phyloP scores from a whole-genome alignment of 2,797 vertebrate species.

The Clarias laeviceps region DNA sequence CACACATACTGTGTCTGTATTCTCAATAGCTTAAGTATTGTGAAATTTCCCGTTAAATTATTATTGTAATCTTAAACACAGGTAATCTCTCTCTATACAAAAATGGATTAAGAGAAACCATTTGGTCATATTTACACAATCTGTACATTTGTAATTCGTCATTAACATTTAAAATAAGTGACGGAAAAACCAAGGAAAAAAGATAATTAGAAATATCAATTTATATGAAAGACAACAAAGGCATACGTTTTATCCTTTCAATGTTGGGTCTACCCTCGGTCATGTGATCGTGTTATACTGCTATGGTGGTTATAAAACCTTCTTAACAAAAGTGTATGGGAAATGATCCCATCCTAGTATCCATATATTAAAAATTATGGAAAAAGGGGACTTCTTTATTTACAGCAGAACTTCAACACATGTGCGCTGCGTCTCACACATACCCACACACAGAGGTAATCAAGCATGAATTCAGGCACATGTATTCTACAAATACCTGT shows the following conservation, averaged over 20 bases:
- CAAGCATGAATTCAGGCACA: constrained; percentile 79
- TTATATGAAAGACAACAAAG: constrained; percentile 54
- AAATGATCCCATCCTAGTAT: constrained; percentile 70
- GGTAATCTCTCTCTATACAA: constrained; percentile 80
- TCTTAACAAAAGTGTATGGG: constrained; percentile 69
- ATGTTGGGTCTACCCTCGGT: constrained; percentile 43
- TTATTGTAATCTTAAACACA: constrained; percentile 78
- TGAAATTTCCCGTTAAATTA: constrained; percentile 80
- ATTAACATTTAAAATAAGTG: constrained; percentile 68
- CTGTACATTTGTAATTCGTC: constrained; percentile 75
- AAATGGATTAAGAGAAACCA: constrained; percentile 73
- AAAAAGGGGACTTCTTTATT: constrained; percentile 74
- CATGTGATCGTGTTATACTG: constrained; percentile 35
- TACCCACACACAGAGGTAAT: constrained; percentile 75
- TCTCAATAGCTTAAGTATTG: constrained; percentile 76
- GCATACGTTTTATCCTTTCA: constrained; percentile 38
- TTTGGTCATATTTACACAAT: constrained; percentile 80
- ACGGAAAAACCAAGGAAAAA: constrained; percentile 54
- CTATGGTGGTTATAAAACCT: constrained; percentile 54
- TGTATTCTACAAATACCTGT: constrained; percentile 68
- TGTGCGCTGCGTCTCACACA: constrained; percentile 52
- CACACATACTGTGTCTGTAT: constrained; percentile 78
- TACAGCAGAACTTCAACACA: constrained; percentile 65
- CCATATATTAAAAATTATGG: constrained; percentile 77
- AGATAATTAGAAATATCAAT: constrained; percentile 50